Evolutionary conservation across 2,888 invertebrate genomes (phyloP), one percentile per base, ranked within the genome.

Genomic region (Drosophila mulleri): DNA sequence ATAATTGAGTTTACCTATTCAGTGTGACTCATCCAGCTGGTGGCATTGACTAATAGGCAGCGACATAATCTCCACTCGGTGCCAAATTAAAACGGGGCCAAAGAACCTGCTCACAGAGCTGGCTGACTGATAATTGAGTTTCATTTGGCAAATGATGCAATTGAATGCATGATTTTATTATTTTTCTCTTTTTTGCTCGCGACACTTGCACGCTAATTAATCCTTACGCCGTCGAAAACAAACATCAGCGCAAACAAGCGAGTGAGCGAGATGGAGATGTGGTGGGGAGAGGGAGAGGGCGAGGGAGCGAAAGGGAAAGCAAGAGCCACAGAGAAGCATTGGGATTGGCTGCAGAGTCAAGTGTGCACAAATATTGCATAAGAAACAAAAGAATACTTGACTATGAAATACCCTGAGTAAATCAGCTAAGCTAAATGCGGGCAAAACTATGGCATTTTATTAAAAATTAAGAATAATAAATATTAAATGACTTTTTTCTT

Each of bases 151-250:
- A 87, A 84, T 91, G 86, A 90, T 89, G 90, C 88, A 89, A 89
- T 90, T 88, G 88, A 76, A 78, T 78, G 86, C 82, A 80, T 81
- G 77, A 83, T 87, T 82, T 83, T 88, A 70, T 83, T 79, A 64
- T 79, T 60, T 61, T 60, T 45, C 39, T 47, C n/a, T 65, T 64
- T 74, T 61, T 64, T 29, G 29, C 48, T 63, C 64, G 79, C 85
- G 84, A 88, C 90, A 91, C 91, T 91, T 90, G 79, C 74, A 78
- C 79, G 89, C 91, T 91, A 91, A 91, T 91, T 91, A 91, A 91
- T 91, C 90, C 89, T 88, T 88, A 80, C 83, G 85, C 85, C 82
- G 78, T 68, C 68, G 67, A 89, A 82, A 67, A 72, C 84, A 87
- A 89, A 87, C 72, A 84, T 56, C 63, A 57, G 42, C 48, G 48